Evolutionary conservation across 1,140 invertebrate species (phyloP).

Genomic region (Aphaenogaster floridana): DNA sequence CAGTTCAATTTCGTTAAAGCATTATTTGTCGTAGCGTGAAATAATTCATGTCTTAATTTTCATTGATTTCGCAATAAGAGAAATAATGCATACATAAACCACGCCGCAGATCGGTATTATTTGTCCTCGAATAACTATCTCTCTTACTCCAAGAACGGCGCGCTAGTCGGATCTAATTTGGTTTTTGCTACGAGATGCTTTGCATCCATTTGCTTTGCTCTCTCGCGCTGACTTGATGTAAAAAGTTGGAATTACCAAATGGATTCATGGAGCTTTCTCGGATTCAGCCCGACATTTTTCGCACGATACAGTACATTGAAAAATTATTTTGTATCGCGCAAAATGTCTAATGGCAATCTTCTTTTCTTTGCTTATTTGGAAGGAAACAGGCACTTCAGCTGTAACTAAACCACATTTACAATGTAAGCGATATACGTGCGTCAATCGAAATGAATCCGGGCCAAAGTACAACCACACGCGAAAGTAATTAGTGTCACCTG

Average conservation of each 20-base stretch:
- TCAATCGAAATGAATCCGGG: constrained; percentile 25
- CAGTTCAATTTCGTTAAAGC: background rate
- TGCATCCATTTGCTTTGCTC: constrained; percentile 71
- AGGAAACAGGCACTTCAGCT: background rate
- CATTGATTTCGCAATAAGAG: constrained; percentile 13
- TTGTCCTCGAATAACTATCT: constrained; percentile 41
- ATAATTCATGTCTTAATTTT: background rate
- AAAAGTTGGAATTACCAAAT: constrained; percentile 53
- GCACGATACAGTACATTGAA: background rate
- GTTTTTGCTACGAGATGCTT: constrained; percentile 71
- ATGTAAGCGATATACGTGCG: background rate
- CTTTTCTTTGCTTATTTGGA: background rate
- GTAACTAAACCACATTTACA: background rate
- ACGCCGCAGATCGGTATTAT: constrained; percentile 31
- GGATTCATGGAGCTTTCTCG: constrained; percentile 31
- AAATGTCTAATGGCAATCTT: background rate
- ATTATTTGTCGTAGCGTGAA: background rate
- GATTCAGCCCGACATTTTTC: constrained; percentile 41
- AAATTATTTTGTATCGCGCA: background rate
- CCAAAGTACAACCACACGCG: constrained; percentile 26
- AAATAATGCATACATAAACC: constrained; percentile 45
- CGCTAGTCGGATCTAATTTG: constrained; percentile 69
- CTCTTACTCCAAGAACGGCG: constrained; percentile 31
- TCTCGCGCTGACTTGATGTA: constrained; percentile 49
- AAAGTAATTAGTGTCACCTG: constrained; percentile 65